Conservation (phyloP, 2,888 invertebrate genomes). For the Netelia melanura region DNA sequence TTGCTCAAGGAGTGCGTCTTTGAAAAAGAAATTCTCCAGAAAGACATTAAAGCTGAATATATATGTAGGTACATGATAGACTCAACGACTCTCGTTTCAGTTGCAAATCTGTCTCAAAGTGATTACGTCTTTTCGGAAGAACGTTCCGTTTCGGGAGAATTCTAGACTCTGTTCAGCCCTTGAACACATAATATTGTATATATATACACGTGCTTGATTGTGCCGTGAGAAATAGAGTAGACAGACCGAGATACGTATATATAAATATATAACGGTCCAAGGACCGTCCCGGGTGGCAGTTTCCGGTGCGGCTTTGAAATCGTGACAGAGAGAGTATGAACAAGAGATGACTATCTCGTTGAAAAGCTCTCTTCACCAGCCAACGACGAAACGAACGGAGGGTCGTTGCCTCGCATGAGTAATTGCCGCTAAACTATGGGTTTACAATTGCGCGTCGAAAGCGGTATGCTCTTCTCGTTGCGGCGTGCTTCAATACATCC, state of each 20-base stretch:
- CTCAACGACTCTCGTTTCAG: constrained; percentile 29
- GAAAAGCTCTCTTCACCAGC: constrained; percentile 50
- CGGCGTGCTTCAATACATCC: background rate
- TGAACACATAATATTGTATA: constrained; percentile 31
- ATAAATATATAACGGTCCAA: constrained; percentile 25
- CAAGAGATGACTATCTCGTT: constrained; percentile 41
- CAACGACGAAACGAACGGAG: constrained; percentile 12
- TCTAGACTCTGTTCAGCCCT: background rate
- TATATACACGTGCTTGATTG: constrained; percentile 22
- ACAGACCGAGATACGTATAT: background rate
- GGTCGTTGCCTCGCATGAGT: constrained; percentile 55
- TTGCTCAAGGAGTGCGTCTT: constrained; percentile 2
- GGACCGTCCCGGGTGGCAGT: constrained; percentile 39
- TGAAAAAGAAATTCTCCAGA: constrained; percentile 28
- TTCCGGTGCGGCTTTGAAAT: constrained; percentile 53
- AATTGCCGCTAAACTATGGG: constrained; percentile 60
- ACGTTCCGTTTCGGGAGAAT: constrained; percentile 17
- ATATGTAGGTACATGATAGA: constrained; percentile 9
- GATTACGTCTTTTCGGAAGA: constrained; percentile 45
- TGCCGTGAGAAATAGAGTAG: constrained; percentile 15
- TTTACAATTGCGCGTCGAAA: constrained; percentile 53
- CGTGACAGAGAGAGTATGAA: constrained; percentile 36
- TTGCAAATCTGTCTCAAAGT: constrained; percentile 36
- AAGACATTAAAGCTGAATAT: constrained; percentile 32
- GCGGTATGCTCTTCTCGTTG: background rate